Percentiles rank a stretch among this genome's conserved stretches.
These are phyloP conservation scores for Smithornis capensis DNA, from an alignment of 2,113 vertebrate species.

Conservation along the genomic window DNA sequence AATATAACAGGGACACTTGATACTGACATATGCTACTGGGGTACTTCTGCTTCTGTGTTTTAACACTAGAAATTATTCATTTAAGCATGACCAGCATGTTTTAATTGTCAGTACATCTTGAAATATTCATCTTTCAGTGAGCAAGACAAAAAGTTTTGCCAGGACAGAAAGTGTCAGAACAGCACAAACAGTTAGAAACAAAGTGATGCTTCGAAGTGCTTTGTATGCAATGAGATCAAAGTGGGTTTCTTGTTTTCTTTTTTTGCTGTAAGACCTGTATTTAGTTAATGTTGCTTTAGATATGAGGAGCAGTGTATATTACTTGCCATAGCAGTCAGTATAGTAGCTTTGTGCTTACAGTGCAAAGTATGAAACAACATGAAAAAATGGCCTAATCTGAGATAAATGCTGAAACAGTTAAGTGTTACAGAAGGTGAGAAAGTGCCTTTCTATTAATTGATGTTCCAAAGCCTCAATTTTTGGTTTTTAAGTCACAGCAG, in stretches of 20 bases:
- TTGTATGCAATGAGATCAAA: background rate
- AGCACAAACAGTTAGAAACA: background rate
- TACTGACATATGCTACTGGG: background rate
- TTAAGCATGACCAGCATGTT: background rate
- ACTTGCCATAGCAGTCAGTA: background rate
- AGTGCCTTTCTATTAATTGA: background rate
- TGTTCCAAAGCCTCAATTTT: background rate
- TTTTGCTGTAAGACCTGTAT: background rate
- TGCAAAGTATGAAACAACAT: background rate
- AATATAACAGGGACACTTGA: background rate
- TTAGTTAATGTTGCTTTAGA: background rate
- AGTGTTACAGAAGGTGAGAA: background rate
- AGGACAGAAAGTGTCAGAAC: background rate
- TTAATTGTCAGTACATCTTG: background rate
- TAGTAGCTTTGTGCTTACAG: background rate
- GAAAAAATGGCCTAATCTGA: background rate
- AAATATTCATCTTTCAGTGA: background rate
- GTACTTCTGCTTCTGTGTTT: background rate
- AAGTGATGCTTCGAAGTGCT: accelerated
- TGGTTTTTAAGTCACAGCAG: background rate
- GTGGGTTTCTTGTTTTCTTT: background rate
- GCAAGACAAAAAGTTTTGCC: background rate
- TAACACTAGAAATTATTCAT: background rate
- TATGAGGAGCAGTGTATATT: background rate
- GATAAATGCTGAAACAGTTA: background rate